Base-by-base conservation (phyloP, 2,888 invertebrate genomes). In the Apodemia mormo region DNA sequence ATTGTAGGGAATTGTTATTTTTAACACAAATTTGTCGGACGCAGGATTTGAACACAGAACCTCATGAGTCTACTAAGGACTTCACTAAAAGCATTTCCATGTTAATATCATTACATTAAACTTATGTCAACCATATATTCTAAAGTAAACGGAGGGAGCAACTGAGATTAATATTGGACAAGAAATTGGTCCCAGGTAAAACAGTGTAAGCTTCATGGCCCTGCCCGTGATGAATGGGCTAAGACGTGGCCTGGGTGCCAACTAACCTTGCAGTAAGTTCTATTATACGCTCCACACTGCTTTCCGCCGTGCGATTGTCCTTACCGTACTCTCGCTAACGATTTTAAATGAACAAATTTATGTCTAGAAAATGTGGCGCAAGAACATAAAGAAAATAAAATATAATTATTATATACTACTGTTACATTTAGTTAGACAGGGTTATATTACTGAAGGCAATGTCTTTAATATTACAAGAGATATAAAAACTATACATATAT, bases 181-280 rank as follows among this genome's bases (percentile, higher is more conserved):
- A 71, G 73, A 73, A 72, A 75, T 73, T 67, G 73, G 76, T 76
- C 76, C 74, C 80, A 82, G 82, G 83, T 82, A 81, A 78, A 77
- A 61, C 77, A 74, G 77, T 80, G 80, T 81, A 80, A 80, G 79
- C 78, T 76, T 75, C 73, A 75, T 72, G 78, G 79, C 79, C 82
- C 82, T 76, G 79, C 73, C 73, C 76, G 80, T 86, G 85, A 87
- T 86, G 84, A 86, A 87, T 85, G 83, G 84, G 80, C 73, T 74
- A 76, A 74, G 73, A 85, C 82, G 85, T 83, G 83, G 79, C 75
- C 74, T 72, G 83, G 76, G 76, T 81, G 75, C 79, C 77, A 80
- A 82, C 76, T 75, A 78, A 74, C 77, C 73, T 7, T 37, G 54
- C 43, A 65, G 67, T 69, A 64, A 68, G 45, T 45, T 66, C 68